Evolutionary conservation across 2,888 invertebrate species (phyloP).

Genomic region (Ditula angustiorana): DNA sequence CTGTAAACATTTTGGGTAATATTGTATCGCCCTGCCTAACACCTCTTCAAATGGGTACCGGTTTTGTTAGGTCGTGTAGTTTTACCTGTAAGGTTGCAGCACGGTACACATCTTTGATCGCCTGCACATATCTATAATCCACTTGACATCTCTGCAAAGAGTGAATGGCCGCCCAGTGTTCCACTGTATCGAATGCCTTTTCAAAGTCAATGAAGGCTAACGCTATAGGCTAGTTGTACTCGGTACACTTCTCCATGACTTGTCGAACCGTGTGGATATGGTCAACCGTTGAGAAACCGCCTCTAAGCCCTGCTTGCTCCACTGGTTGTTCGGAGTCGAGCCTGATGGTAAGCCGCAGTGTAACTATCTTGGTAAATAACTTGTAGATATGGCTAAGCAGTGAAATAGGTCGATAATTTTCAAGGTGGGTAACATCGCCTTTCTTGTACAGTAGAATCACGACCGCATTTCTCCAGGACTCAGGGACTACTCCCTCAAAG

Average conservation of each 20-base stretch:
- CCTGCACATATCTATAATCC: not conserved
- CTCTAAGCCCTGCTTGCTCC: not conserved
- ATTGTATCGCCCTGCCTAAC: not conserved
- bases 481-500: too few relatives aligned
- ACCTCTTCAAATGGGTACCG: not conserved
- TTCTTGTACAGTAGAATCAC: too few relatives aligned
- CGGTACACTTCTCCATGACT: not conserved
- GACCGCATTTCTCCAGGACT: too few relatives aligned
- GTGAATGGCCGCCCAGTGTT: not conserved
- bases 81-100: not conserved
- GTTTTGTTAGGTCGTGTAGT: not conserved
- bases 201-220: not conserved
- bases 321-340: not conserved
- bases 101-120: not conserved
- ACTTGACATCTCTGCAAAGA: not conserved
- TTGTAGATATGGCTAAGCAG: too few relatives aligned
- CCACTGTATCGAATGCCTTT: too few relatives aligned
- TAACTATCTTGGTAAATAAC: not conserved
- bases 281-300: not conserved
- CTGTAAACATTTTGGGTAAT: too few relatives aligned
- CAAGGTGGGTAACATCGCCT: too few relatives aligned
- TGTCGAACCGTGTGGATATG: not conserved
- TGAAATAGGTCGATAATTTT: too few relatives aligned
- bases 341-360: not conserved
- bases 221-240: not conserved